Evolutionary conservation across 1,140 invertebrate genomes (phyloP), one percentile per base, ranked within the genome.

Genomic region (Drosophila suzukii): DNA sequence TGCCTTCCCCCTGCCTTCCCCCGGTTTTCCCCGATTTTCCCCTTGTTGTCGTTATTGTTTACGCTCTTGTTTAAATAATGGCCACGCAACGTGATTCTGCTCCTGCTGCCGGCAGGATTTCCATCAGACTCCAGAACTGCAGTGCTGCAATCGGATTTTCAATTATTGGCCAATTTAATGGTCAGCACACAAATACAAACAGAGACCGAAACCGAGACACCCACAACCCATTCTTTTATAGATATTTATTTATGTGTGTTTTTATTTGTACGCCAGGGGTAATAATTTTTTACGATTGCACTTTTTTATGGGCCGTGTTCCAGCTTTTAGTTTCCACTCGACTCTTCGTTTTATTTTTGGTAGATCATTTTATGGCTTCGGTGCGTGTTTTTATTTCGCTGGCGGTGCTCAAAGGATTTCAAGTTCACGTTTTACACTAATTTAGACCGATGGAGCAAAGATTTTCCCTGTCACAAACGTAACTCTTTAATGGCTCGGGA

Each of bases 131-230:
- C 30, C 49, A 24, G 50, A 46, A 51, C 57, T 67, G 79, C 68
- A 86, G 70, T 63, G 74, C 60, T 74, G 80, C 83, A 88, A 88
- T 88, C 89, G 80, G 76, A 89, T 84, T 88, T 88, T 88, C 83
- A 88, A 88, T 88, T 88, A 88, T 88, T 88, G 83, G 83, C 81
- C 83, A 88, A 84, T 88, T 88, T 89, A 88, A 88, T 89, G 84
- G 76, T 75, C 56, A 50, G n/a, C 66, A 59, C 34, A 76, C 59
- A 34, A 50, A 47, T 10, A 44, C 3, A 20, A 11, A 20, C 61
- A 61, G 20, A 34, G 8, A 34, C 32, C 2, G 32, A 6, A 6
- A 1, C 6, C 6, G 32, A 32, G 10, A 66, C 59, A 41, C 39
- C 46, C 12, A 59, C 27, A 24, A 15, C 15, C 38, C 43, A 10